These are phyloP conservation scores for Blastobasis lacticolella DNA, from an alignment of 2,888 invertebrate species.

Conservation along the genomic window DNA sequence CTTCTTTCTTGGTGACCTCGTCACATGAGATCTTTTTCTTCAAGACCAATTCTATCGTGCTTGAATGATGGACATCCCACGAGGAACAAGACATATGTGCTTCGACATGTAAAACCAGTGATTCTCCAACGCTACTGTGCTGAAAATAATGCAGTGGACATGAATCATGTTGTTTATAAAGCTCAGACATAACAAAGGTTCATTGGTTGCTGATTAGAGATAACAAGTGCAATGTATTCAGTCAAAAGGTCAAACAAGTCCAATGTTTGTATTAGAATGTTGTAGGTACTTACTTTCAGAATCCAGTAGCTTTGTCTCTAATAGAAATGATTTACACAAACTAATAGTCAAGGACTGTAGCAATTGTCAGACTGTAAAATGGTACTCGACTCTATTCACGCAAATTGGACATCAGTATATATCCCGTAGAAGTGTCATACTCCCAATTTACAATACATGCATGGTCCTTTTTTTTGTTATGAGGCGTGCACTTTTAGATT, in stretches of 20 bases:
- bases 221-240: too few species aligned
- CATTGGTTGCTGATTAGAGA: too few species aligned
- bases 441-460: too few species aligned
- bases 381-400: neutral
- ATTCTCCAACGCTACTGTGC: too few species aligned
- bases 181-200: neutral
- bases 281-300: neutral
- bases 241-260: neutral
- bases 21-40: neutral
- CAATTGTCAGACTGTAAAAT: neutral
- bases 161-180: neutral
- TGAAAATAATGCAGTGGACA: neutral
- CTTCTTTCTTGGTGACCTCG: neutral
- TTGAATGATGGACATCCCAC: too few species aligned
- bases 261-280: neutral
- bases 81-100: too few species aligned
- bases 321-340: neutral
- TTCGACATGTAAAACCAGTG: neutral
- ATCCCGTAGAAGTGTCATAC: neutral
- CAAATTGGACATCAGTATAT: neutral
- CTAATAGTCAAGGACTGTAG: neutral
- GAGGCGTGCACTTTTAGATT: too few species aligned
- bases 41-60: too few species aligned
- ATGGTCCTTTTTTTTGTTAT: too few species aligned
- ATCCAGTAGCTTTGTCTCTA: neutral